Conservation (phyloP, 2,888 invertebrate genomes). For the Pyrgus malvae region DNA sequence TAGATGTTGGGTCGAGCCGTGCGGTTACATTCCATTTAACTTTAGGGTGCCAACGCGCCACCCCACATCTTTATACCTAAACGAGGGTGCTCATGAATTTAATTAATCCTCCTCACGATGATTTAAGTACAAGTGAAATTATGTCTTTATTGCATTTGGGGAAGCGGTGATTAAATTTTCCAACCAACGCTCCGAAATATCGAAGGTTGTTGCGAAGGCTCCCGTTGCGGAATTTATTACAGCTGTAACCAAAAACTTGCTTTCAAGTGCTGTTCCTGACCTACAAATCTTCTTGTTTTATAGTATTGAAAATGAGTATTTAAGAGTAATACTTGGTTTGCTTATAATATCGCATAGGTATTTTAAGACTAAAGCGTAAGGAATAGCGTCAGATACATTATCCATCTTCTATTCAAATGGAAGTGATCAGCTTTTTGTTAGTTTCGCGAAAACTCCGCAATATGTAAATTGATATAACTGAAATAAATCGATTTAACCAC, state of each 20-base stretch:
- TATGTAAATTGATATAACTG: no score
- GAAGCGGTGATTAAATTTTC: slow-evolving; percentile 26
- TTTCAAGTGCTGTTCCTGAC: not conserved
- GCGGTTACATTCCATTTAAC: slow-evolving; percentile 61
- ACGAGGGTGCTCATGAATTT: slow-evolving; percentile 60
- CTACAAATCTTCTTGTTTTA: not conserved
- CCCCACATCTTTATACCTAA: slow-evolving; percentile 48
- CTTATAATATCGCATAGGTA: no score
- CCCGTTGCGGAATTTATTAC: slow-evolving; percentile 23
- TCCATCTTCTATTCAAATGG: no score
- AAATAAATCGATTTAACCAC: no score
- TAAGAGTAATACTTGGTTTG: no score
- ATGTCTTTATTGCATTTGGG: slow-evolving; percentile 27
- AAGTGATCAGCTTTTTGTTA: no score
- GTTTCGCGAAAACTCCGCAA: no score
- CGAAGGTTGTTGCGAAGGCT: slow-evolving; percentile 8
- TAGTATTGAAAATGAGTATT: no score
- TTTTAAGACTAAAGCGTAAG: no score
- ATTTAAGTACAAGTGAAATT: slow-evolving; percentile 28
- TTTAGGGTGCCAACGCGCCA: slow-evolving; percentile 46
- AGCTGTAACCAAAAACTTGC: slow-evolving; percentile 8
- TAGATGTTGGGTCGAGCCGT: slow-evolving; percentile 32
- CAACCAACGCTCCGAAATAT: slow-evolving; percentile 7
- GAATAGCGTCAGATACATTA: no score
- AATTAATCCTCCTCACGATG: slow-evolving; percentile 54